phyloP scores from a whole-genome alignment of 2,888 invertebrate genomes.

The Sceliomorpha sp. region DNA sequence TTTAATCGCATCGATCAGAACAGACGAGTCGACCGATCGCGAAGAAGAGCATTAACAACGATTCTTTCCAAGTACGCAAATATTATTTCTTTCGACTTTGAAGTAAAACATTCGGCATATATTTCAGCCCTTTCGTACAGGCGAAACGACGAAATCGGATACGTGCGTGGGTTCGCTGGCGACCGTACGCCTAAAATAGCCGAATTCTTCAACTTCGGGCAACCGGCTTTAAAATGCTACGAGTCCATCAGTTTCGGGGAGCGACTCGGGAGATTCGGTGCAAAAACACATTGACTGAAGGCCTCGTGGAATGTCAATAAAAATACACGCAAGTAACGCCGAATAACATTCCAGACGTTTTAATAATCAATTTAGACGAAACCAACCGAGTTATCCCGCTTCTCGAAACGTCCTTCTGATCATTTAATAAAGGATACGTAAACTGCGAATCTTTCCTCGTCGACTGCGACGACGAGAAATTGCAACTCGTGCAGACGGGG shows the following conservation, averaged over 20 bases:
- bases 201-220: slow-evolving; percentile 29
- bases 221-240: slow-evolving; percentile 30
- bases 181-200: slow-evolving; percentile 47
- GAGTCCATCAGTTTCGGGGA: slow-evolving; percentile 23
- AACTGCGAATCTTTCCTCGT: too few species aligned
- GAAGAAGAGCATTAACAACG: too few species aligned
- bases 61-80: too few species aligned
- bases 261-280: neutral
- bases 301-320: slow-evolving; percentile 11
- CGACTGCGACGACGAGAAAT: too few species aligned
- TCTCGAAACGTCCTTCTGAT: too few species aligned
- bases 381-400: too few species aligned
- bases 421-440: too few species aligned
- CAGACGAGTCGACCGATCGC: too few species aligned
- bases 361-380: neutral
- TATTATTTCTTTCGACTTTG: neutral
- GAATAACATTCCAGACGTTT: slow-evolving; percentile 15
- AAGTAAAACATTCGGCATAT: slow-evolving; percentile 2
- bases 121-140: slow-evolving; percentile 48
- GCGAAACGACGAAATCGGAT: slow-evolving; percentile 60
- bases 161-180: slow-evolving; percentile 44
- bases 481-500: too few species aligned
- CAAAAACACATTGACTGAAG: slow-evolving; percentile 16
- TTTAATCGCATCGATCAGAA: too few species aligned
- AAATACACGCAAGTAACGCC: slow-evolving; percentile 9